A percentile compares a stretch with the other conserved stretches of the same genome.
Conservation (phyloP, 1,140 invertebrate genomes). For the Drosophila ogumai region DNA sequence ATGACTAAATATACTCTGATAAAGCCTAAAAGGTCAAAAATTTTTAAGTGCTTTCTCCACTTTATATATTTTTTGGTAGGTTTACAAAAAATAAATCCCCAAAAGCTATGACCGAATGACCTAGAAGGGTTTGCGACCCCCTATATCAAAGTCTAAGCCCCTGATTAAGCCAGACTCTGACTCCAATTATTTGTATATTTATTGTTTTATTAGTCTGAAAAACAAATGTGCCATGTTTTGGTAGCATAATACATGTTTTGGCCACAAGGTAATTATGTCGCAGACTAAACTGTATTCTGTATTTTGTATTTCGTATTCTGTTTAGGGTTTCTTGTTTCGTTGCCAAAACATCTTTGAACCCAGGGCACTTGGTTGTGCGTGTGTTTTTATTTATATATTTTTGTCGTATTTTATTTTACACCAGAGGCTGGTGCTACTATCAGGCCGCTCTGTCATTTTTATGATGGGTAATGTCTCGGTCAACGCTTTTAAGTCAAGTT, state of each 20-base stretch:
- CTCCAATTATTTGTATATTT: conserved; percentile 61
- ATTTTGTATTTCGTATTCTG: conserved; percentile 22
- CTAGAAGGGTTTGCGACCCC: conserved; percentile 1
- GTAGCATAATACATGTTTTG: conserved; percentile 64
- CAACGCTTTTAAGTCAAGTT: conserved; percentile 79
- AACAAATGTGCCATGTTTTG: conserved; percentile 52
- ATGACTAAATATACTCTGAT: not conserved
- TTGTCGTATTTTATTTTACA: conserved; percentile 20
- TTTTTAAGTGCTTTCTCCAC: conserved; percentile 17
- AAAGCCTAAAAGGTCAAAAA: not conserved
- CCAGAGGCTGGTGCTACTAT: conserved; percentile 43
- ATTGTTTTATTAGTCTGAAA: conserved; percentile 33
- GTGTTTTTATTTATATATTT: conserved; percentile 1
- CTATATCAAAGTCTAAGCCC: conserved; percentile 29
- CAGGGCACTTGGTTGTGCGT: conserved; percentile 49
- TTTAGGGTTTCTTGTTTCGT: conserved; percentile 23
- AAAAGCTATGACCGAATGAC: conserved; percentile 6
- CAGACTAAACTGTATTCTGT: conserved; percentile 47
- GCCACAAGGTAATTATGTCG: conserved; percentile 73
- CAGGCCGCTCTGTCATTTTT: conserved; percentile 58
- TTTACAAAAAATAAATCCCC: not conserved
- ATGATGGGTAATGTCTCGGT: conserved; percentile 77
- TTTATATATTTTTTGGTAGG: not conserved
- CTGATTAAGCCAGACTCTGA: conserved; percentile 24
- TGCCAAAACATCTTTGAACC: conserved; percentile 69